Conservation (phyloP, 2,888 invertebrate species). For the Leistus spinibarbis region DNA sequence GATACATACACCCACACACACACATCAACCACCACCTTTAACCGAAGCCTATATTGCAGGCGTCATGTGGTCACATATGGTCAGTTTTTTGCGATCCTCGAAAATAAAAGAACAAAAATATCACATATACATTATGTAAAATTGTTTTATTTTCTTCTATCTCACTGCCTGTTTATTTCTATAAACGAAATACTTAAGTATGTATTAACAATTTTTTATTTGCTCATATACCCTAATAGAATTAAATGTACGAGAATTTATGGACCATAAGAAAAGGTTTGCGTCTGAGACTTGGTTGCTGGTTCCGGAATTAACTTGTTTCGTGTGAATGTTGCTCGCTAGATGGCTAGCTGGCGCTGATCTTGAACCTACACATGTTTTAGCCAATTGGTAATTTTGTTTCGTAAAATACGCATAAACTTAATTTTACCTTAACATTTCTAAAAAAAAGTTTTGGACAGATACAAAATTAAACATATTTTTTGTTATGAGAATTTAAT, state of each 20-base stretch:
- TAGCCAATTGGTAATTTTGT: no score
- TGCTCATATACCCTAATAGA: not conserved
- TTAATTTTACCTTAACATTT: no score
- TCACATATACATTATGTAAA: constrained; percentile 31
- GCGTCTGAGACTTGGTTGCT: not conserved
- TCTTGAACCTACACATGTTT: no score
- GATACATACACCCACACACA: not conserved
- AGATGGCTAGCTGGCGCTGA: constrained; percentile 8
- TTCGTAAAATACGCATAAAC: no score
- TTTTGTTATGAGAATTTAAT: no score
- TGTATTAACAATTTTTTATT: constrained; percentile 5
- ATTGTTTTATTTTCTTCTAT: constrained; percentile 27
- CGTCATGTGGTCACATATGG: constrained; percentile 39
- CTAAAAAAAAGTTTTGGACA: no score
- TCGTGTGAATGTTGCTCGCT: not conserved
- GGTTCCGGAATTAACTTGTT: constrained; percentile 16
- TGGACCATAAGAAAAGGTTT: constrained; percentile 2
- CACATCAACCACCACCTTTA: not conserved
- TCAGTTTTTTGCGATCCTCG: constrained; percentile 27
- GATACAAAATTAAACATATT: no score
- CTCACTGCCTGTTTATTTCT: not conserved
- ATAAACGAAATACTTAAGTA: constrained; percentile 9
- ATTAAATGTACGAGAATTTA: not conserved
- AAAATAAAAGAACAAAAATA: constrained; percentile 24
- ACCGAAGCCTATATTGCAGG: not conserved